Evolutionary conservation across 2,113 vertebrate species (phyloP).

Genomic region (Xiphias gladius): DNA sequence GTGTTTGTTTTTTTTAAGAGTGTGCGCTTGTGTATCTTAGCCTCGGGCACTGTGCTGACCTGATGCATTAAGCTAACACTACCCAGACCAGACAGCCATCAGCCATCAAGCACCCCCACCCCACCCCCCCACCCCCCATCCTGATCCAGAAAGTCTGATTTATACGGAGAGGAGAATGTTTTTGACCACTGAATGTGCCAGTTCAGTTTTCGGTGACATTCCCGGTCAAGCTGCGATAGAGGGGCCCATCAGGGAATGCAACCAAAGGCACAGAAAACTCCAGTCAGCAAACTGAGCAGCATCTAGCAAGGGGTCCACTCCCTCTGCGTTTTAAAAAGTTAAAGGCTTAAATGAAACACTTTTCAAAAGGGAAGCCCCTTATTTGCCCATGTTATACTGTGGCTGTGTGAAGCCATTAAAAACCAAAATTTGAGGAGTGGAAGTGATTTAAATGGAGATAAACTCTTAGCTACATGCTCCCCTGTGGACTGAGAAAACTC

Average conservation of each 20-base stretch:
- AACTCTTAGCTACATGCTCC: too few relatives aligned
- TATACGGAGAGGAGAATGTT: not conserved
- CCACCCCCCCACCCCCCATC: not conserved
- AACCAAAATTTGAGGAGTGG: too few relatives aligned
- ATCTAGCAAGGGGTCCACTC: not conserved
- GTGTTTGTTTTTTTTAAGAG: not conserved
- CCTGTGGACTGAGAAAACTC: too few relatives aligned
- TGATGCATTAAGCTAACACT: constrained; percentile 51
- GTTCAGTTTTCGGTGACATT: not conserved
- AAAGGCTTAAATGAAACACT: too few relatives aligned
- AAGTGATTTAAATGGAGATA: too few relatives aligned
- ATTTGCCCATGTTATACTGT: too few relatives aligned
- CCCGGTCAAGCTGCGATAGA: constrained; percentile 25
- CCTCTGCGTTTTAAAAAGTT: not conserved
- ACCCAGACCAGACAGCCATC: constrained; percentile 65
- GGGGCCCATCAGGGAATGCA: not conserved
- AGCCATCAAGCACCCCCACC: not conserved
- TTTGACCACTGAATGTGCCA: not conserved
- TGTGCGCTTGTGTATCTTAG: not conserved
- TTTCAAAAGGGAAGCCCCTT: too few relatives aligned
- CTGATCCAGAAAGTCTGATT: not conserved
- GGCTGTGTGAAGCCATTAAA: too few relatives aligned
- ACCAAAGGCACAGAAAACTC: not conserved
- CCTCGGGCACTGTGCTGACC: constrained; percentile 58
- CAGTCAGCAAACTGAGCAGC: constrained; percentile 29